phyloP scores from a whole-genome alignment of 2,888 invertebrate species.

The Timema cristinae region DNA sequence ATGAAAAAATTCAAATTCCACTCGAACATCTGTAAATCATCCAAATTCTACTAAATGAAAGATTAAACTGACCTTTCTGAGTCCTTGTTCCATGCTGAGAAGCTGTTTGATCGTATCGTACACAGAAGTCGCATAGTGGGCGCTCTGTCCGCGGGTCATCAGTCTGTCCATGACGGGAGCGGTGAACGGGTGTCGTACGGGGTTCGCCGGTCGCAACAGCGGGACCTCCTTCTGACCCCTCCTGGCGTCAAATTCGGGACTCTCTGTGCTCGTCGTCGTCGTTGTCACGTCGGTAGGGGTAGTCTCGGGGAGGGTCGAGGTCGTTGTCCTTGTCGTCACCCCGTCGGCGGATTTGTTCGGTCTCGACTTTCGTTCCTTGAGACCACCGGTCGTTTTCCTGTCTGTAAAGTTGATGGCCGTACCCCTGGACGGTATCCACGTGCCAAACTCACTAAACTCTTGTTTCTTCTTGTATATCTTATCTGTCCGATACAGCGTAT shows the following conservation, averaged over 20 bases:
- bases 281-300: slow-evolving; percentile 23
- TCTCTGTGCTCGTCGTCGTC: slow-evolving; percentile 31
- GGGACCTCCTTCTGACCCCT: slow-evolving; percentile 62
- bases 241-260: slow-evolving; percentile 36
- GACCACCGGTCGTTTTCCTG: slow-evolving; percentile 29
- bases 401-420: slow-evolving; percentile 34
- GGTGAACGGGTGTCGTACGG: slow-evolving; percentile 51
- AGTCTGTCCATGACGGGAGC: slow-evolving; percentile 51
- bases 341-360: not conserved
- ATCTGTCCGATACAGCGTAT: slow-evolving; percentile 1
- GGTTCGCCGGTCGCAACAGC: slow-evolving; percentile 57
- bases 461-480: slow-evolving; percentile 30
- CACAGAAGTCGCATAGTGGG: slow-evolving; percentile 43
- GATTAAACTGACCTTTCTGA: slow-evolving; percentile 53
- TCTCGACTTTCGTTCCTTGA: slow-evolving; percentile 43
- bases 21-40: no score
- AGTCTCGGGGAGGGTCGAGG: slow-evolving; percentile 18
- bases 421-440: slow-evolving; percentile 28
- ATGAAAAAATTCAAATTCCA: no score
- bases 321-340: slow-evolving; percentile 14
- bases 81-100: slow-evolving; percentile 52
- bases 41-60: no score
- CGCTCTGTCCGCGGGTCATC: slow-evolving; percentile 8
- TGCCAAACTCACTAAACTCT: slow-evolving; percentile 33
- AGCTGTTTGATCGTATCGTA: slow-evolving; percentile 56